Evolutionary conservation across 2,113 vertebrate genomes (phyloP).

Genomic region (Gallinago media): DNA sequence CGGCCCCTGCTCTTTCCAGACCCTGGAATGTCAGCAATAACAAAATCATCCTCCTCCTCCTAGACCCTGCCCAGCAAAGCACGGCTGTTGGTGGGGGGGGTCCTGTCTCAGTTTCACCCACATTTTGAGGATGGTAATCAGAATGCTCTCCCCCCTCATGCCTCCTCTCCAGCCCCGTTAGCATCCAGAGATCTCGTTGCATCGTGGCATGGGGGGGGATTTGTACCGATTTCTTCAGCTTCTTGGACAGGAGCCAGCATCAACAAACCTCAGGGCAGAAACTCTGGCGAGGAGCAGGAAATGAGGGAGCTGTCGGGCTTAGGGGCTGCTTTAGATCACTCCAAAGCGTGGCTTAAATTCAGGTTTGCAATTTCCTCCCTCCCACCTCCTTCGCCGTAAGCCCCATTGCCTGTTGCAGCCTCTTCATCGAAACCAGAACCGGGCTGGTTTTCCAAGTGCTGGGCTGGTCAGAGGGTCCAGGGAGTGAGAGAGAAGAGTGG

Average conservation of each 20-base stretch:
- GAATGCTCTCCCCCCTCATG: background rate
- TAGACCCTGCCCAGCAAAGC: background rate
- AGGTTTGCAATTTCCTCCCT: conserved; percentile 21
- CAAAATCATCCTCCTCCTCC: background rate
- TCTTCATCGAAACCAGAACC: background rate
- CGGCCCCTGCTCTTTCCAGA: rapidly evolving
- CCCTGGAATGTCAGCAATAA: background rate
- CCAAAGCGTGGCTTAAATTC: background rate
- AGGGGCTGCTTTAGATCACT: background rate
- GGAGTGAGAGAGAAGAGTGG: background rate
- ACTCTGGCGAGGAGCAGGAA: background rate
- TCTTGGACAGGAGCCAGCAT: background rate
- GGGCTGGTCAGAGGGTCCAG: background rate
- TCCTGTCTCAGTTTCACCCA: background rate
- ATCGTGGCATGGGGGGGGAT: background rate
- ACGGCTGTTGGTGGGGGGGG: background rate
- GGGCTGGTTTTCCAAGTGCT: rapidly evolving
- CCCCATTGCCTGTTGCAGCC: background rate
- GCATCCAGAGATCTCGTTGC: background rate
- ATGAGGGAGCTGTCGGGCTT: background rate
- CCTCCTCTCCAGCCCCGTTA: background rate
- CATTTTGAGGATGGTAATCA: rapidly evolving
- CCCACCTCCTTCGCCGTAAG: background rate
- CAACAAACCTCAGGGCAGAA: conserved; percentile 37
- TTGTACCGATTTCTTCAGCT: background rate